phyloP scores from a whole-genome alignment of 2,888 invertebrate genomes.

The Panopea generosa region DNA sequence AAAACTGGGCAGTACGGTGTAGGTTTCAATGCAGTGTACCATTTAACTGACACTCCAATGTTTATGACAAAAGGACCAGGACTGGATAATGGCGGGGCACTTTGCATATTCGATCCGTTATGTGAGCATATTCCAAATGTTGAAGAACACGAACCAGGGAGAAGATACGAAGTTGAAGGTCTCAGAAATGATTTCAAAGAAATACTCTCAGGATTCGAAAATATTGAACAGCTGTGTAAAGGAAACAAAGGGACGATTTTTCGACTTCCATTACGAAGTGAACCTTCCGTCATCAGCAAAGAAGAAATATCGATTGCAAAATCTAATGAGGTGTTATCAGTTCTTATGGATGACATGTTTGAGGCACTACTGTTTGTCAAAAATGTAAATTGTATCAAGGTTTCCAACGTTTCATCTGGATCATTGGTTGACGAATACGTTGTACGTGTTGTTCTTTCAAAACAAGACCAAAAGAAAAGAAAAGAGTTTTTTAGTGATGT shows the following conservation, averaged over 20 bases:
- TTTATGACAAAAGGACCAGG: conserved; percentile 76
- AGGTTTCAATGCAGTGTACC: conserved; percentile 84
- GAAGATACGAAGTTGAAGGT: conserved; percentile 46
- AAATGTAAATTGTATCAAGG: conserved; percentile 19
- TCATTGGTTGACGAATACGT: conserved; percentile 39
- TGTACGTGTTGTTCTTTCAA: conserved; percentile 32
- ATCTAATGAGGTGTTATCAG: conserved; percentile 18
- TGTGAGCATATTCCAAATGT: conserved; percentile 64
- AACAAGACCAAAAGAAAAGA: conserved; percentile 15
- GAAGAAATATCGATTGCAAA: conserved; percentile 12
- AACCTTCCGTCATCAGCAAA: conserved; percentile 69
- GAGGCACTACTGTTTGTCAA: conserved; percentile 52
- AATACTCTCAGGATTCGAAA: conserved; percentile 70
- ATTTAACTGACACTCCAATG: conserved; percentile 83
- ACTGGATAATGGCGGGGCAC: conserved; percentile 53
- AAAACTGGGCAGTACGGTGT: conserved; percentile 84
- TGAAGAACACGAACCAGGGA: conserved; percentile 64
- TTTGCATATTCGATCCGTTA: conserved; percentile 77
- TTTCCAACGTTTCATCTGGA: conserved; percentile 44
- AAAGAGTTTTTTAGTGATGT: conserved; percentile 23
- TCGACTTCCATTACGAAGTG: conserved; percentile 62
- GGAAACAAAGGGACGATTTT: conserved; percentile 57
- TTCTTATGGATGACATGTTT: conserved; percentile 34
- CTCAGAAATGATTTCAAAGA: conserved; percentile 63
- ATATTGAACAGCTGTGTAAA: no score